These are phyloP conservation scores for Halichoeres trimaculatus DNA, from an alignment of 2,113 vertebrate species.

Conservation along the genomic window DNA sequence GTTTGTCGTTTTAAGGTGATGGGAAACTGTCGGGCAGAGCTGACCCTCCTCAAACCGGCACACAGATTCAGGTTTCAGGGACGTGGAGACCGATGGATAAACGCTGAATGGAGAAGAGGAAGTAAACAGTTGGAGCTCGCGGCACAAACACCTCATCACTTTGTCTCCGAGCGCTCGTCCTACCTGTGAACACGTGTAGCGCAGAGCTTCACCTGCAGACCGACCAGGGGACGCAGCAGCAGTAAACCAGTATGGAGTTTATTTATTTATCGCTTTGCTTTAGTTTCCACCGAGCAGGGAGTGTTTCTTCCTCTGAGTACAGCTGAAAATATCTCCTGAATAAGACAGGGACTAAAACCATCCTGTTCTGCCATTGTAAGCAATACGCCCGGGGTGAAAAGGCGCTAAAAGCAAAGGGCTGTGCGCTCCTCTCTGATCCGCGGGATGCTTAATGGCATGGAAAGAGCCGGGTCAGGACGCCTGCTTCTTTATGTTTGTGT, in stretches of 20 bases:
- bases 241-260: constrained; percentile 46
- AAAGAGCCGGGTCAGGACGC: constrained; percentile 58
- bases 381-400: constrained; percentile 72
- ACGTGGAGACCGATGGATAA: constrained; percentile 59
- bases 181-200: constrained; percentile 26
- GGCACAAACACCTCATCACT: constrained; percentile 46
- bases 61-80: constrained; percentile 66
- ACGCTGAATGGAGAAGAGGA: constrained; percentile 53
- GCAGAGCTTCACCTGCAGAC: constrained; percentile 38
- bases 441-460: constrained; percentile 69
- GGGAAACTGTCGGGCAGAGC: constrained; percentile 60
- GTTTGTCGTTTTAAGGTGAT: constrained; percentile 62
- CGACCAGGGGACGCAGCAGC: constrained; percentile 9
- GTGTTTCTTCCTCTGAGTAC: constrained; percentile 47
- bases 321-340: constrained; percentile 60
- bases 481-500: constrained; percentile 56
- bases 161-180: constrained; percentile 39
- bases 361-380: constrained; percentile 68
- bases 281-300: constrained; percentile 48
- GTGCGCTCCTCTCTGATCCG: constrained; percentile 47
- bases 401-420: constrained; percentile 72
- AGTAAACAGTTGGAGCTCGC: constrained; percentile 70
- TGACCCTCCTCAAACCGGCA: constrained; percentile 64
- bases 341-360: constrained; percentile 30
- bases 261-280: constrained; percentile 73